A percentile compares a stretch with the other conserved stretches of the same genome.
Conservation (phyloP, 1,140 invertebrate species). For the Drosophila persimilis region DNA sequence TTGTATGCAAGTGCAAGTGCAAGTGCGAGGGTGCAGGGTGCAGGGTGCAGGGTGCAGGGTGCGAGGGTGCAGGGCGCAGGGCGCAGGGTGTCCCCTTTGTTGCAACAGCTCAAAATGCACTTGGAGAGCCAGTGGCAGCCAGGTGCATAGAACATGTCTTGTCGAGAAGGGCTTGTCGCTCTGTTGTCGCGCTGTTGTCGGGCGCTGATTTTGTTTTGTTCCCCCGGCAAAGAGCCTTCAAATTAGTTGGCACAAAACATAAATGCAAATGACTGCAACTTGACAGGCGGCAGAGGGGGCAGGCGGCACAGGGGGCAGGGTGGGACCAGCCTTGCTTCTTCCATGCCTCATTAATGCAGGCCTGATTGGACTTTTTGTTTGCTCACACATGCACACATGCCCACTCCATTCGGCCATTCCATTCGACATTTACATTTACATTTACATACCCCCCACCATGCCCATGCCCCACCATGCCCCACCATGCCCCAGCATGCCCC, state of each 20-base stretch:
- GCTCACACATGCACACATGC: slow-evolving; percentile 7
- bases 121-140: slow-evolving; percentile 38
- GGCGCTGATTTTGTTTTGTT: slow-evolving; percentile 79
- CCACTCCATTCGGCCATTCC: neutral
- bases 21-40: slow-evolving; percentile 15
- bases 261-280: slow-evolving; percentile 75
- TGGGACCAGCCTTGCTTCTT: neutral
- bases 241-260: slow-evolving; percentile 81
- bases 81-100: slow-evolving; percentile 35
- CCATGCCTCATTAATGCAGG: slow-evolving; percentile 69
- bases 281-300: too few species aligned
- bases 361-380: slow-evolving; percentile 80
- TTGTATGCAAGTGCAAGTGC: slow-evolving; percentile 66
- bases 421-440: too few species aligned
- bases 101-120: slow-evolving; percentile 70
- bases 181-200: slow-evolving; percentile 2
- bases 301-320: too few species aligned
- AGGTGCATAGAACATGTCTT: slow-evolving; percentile 40
- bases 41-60: slow-evolving; percentile 9
- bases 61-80: neutral
- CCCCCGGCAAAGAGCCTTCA: slow-evolving; percentile 57
- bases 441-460: too few species aligned
- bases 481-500: too few species aligned
- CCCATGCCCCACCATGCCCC: slow-evolving; percentile 15
- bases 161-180: slow-evolving; percentile 50